Conservation (phyloP, 1,140 invertebrate species). For the Drosophila repleta region DNA sequence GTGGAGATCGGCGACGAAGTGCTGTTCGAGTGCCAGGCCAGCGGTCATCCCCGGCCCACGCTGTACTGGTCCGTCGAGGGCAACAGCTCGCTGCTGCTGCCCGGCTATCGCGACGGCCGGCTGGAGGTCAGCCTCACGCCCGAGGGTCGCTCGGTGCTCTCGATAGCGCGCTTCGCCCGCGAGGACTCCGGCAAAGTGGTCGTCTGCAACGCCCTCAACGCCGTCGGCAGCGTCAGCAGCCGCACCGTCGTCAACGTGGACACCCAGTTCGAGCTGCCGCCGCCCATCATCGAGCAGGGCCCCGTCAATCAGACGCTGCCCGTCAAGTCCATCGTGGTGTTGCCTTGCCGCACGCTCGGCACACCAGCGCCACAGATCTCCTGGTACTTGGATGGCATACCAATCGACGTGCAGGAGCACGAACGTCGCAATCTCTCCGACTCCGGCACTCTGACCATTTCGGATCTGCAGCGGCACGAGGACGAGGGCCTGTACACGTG, state of each 20-base stretch:
- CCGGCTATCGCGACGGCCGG: constrained; percentile 87
- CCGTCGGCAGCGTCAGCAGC: constrained; percentile 90
- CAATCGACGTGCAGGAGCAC: constrained; percentile 86
- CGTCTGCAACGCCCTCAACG: constrained; percentile 92
- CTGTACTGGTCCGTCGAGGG: constrained; percentile 92
- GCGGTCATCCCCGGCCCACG: constrained; percentile 88
- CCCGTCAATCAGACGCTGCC: constrained; percentile 96
- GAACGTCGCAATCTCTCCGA: constrained; percentile 88
- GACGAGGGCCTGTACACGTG: constrained; percentile 92
- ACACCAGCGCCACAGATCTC: constrained; percentile 90
- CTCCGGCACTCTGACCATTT: constrained; percentile 89
- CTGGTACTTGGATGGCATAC: constrained; percentile 92
- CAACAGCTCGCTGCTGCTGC: constrained; percentile 88
- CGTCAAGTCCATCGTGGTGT: constrained; percentile 89
- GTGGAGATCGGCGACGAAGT: constrained; percentile 88
- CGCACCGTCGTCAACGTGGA: constrained; percentile 91
- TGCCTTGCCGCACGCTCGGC: constrained; percentile 91
- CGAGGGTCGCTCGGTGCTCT: constrained; percentile 87
- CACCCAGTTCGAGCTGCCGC: constrained; percentile 91
- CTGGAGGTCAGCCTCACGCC: constrained; percentile 86
- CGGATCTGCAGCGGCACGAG: constrained; percentile 89
- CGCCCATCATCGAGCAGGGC: constrained; percentile 94
- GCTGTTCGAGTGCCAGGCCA: constrained; percentile 88
- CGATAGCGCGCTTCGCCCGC: constrained; percentile 86
- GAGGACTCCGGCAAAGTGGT: constrained; percentile 88